Conservation (phyloP, 2,797 vertebrate species). For the Paramormyrops hopkinsi region DNA sequence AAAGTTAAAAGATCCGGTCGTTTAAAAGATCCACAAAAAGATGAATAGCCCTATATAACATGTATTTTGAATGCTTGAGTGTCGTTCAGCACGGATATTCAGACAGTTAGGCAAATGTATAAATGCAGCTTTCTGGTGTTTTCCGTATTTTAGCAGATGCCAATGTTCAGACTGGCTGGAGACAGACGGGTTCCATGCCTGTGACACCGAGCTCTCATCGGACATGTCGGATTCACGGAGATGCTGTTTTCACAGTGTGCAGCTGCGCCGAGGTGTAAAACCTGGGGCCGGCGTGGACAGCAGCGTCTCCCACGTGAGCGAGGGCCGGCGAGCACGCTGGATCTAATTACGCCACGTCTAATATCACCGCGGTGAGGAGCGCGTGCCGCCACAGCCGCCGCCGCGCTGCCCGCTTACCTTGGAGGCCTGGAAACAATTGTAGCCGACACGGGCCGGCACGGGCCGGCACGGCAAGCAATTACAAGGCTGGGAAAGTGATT, state of each 20-base stretch:
- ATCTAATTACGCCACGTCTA: neutral
- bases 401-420: neutral
- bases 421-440: constrained; percentile 9
- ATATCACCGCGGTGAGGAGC: neutral
- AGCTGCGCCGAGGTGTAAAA: neutral
- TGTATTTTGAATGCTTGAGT: neutral
- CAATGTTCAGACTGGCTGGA: neutral
- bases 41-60: neutral
- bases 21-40: neutral
- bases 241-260: neutral
- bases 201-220: neutral
- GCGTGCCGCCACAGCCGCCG: neutral
- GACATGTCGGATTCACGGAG: neutral
- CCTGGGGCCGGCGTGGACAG: neutral
- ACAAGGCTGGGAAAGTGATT: constrained; percentile 51
- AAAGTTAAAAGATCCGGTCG: neutral
- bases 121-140: neutral
- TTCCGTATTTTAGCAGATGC: neutral
- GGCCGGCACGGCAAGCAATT: constrained; percentile 37
- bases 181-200: neutral
- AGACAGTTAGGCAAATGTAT: neutral
- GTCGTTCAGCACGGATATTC: neutral
- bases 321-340: neutral
- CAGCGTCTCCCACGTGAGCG: neutral
- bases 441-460: neutral